These are phyloP conservation scores for Thamnophis sirtalis DNA, from an alignment of 2,113 vertebrate genomes.

Conservation along the genomic window DNA sequence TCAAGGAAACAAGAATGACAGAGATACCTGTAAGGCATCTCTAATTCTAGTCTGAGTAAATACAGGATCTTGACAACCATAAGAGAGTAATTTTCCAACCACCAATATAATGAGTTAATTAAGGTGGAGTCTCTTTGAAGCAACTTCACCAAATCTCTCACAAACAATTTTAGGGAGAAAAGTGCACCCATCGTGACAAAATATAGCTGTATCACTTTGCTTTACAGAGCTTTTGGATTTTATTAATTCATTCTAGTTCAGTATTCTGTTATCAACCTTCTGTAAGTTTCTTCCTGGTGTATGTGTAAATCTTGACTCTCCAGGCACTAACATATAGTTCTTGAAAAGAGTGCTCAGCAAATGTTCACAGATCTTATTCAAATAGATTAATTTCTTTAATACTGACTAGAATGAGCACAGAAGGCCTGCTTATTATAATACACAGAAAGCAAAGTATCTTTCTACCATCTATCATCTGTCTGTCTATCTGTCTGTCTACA, in stretches of 20 bases:
- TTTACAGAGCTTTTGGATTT: not conserved
- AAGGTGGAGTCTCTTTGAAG: not conserved
- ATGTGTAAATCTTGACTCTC: not conserved
- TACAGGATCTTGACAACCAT: not conserved
- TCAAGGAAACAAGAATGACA: not conserved
- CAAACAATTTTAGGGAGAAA: not conserved
- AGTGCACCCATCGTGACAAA: not conserved
- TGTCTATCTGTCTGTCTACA: not conserved
- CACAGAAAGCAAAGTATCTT: not conserved
- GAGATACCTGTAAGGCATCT: not conserved
- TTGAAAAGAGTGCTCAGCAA: not conserved
- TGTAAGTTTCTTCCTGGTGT: not conserved
- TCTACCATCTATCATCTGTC: not conserved
- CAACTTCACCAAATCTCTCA: not conserved
- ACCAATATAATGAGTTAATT: not conserved
- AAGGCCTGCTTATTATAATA: not conserved
- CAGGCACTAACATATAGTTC: not conserved
- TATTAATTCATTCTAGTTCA: not conserved
- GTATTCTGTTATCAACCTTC: not conserved
- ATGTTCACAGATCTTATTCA: not conserved
- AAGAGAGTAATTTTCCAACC: not conserved
- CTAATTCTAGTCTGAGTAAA: not conserved
- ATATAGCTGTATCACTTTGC: not conserved
- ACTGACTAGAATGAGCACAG: not conserved
- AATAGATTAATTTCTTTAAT: not conserved